Evolutionary conservation across 2,797 vertebrate species (phyloP).

Genomic region (Sarcoramphus papa): DNA sequence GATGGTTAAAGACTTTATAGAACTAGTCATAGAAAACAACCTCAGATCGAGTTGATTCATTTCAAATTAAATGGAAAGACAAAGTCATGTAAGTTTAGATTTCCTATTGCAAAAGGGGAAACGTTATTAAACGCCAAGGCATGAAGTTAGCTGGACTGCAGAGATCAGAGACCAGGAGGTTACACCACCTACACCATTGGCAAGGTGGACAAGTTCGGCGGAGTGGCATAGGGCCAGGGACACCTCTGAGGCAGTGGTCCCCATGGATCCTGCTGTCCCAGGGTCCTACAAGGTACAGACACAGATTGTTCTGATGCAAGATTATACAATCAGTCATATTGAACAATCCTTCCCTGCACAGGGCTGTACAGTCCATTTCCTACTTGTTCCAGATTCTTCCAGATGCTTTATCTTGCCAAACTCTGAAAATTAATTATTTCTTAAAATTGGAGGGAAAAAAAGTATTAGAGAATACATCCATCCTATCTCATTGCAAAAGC

Average conservation of each 20-base stretch:
- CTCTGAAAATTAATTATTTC: not conserved
- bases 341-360: not conserved
- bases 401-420: not conserved
- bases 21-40: not conserved
- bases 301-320: not conserved
- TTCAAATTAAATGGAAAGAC: not conserved
- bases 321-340: no score
- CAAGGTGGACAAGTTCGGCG: not conserved
- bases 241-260: not conserved
- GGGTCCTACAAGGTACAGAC: rapidly evolving
- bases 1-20: not conserved
- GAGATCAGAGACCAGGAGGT: not conserved
- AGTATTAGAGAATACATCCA: not conserved
- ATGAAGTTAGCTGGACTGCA: not conserved
- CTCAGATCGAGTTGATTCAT: not conserved
- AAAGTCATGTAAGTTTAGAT: not conserved
- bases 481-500: not conserved
- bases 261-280: not conserved
- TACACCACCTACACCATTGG: not conserved
- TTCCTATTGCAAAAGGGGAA: not conserved
- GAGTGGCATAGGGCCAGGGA: rapidly evolving
- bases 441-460: not conserved
- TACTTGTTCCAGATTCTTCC: not conserved
- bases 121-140: rapidly evolving
- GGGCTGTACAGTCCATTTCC: not conserved